phyloP scores from a whole-genome alignment of 2,797 vertebrate species.

The Helicolenus hilgendorfi region DNA sequence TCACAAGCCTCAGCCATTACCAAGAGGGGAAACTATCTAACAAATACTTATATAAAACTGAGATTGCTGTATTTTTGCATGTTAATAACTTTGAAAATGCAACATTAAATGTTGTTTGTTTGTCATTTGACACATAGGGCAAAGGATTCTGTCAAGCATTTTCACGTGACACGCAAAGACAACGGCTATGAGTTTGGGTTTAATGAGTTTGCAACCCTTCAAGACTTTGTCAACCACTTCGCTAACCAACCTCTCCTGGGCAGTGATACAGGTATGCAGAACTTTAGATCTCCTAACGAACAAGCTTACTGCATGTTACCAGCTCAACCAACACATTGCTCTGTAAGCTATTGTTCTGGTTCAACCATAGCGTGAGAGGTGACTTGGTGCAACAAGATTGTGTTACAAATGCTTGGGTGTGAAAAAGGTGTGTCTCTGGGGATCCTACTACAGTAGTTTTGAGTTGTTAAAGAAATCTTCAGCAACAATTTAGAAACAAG shows the following conservation, averaged over 20 bases:
- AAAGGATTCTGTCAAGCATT: conserved; percentile 98
- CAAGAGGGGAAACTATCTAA: background rate
- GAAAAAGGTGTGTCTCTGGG: background rate
- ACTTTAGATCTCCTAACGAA: background rate
- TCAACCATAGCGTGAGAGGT: background rate
- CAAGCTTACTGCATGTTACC: background rate
- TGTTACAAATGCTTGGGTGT: background rate
- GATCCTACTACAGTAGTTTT: too few relatives aligned
- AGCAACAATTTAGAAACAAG: too few relatives aligned
- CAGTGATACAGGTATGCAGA: conserved; percentile 94
- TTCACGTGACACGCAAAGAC: conserved; percentile 92
- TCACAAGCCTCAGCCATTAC: background rate
- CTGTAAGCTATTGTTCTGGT: background rate
- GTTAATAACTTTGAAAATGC: background rate
- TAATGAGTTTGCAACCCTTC: conserved; percentile 93
- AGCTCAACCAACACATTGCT: background rate
- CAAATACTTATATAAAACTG: background rate
- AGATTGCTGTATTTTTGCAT: background rate
- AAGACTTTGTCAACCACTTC: conserved; percentile 95
- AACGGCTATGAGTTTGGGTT: conserved; percentile 94
- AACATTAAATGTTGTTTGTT: background rate
- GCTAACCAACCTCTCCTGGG: conserved; percentile 98
- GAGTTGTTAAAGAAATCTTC: too few relatives aligned
- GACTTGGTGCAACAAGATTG: background rate
- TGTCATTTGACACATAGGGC: conserved; percentile 87